Percentiles rank a stretch among this genome's conserved stretches.
These are phyloP conservation scores for Fragum whitleyi DNA, from an alignment of 2,888 invertebrate genomes.

Conservation along the genomic window DNA sequence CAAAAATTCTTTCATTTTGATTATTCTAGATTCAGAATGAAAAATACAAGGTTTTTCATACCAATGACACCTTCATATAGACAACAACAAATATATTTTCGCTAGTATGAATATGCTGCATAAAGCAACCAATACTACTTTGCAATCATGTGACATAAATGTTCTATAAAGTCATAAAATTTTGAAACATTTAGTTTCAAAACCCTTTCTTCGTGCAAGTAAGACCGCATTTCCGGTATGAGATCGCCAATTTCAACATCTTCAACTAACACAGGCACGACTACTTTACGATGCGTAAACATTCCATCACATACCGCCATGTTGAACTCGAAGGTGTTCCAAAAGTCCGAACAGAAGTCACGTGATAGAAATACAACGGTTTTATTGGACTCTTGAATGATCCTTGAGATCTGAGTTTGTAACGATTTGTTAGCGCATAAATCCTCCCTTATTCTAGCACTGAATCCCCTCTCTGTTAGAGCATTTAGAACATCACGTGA, in stretches of 20 bases:
- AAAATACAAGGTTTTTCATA: no score
- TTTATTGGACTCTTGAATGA: slow-evolving; percentile 35
- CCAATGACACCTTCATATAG: no score
- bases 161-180: slow-evolving; percentile 13
- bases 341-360: slow-evolving; percentile 41
- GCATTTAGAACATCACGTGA: slow-evolving; percentile 13
- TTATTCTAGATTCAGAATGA: no score
- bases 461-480: slow-evolving; percentile 14
- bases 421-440: slow-evolving; percentile 17
- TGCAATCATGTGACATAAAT: slow-evolving; percentile 9
- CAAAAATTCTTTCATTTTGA: no score
- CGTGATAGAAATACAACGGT: slow-evolving; percentile 40
- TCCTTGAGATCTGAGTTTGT: slow-evolving; percentile 28
- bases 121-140: no score
- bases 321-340: slow-evolving; percentile 58
- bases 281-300: slow-evolving; percentile 45
- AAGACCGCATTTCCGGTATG: slow-evolving; percentile 28
- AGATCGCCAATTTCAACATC: slow-evolving; percentile 15
- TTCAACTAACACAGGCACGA: slow-evolving; percentile 39
- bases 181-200: not conserved
- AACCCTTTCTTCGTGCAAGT: slow-evolving; percentile 7
- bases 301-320: slow-evolving; percentile 55
- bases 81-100: no score
- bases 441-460: slow-evolving; percentile 34
- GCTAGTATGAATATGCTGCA: no score